Conservation (phyloP, 92 coral and sea anemone genomes). For the Heliopora coerulea region DNA sequence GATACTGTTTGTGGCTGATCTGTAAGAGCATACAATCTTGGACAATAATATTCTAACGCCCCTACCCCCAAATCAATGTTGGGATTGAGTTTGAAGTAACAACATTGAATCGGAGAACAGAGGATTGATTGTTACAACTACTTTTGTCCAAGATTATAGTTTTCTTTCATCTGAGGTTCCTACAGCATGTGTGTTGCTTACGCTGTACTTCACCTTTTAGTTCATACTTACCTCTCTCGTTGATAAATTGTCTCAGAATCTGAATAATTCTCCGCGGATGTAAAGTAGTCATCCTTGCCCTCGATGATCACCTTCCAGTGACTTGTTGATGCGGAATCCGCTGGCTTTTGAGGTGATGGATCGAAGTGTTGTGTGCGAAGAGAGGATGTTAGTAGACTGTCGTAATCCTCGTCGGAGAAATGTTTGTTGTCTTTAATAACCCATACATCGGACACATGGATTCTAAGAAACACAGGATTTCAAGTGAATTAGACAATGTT, state of each 20-base stretch:
- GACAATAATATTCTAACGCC: too few relatives aligned
- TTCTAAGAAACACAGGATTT: constrained; percentile 30
- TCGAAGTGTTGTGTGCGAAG: constrained; percentile 22
- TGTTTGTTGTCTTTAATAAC: constrained; percentile 73
- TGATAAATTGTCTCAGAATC: constrained; percentile 5
- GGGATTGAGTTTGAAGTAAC: too few relatives aligned
- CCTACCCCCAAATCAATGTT: too few relatives aligned
- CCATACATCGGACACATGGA: constrained; percentile 69
- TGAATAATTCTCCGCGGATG: not conserved
- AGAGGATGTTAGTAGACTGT: constrained; percentile 13
- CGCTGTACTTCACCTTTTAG: too few relatives aligned
- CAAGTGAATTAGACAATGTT: not conserved
- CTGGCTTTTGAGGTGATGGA: not conserved
- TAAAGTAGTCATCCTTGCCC: constrained; percentile 22
- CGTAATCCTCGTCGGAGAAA: constrained; percentile 44
- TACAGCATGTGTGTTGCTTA: too few relatives aligned
- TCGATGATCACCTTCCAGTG: not conserved
- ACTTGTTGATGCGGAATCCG: not conserved
- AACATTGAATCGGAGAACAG: too few relatives aligned
- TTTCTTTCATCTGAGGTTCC: too few relatives aligned
- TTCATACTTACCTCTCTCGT: constrained; percentile 18
- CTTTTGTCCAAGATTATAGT: too few relatives aligned
- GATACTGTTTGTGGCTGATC: too few relatives aligned
- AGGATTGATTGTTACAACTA: too few relatives aligned
- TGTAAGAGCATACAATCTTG: too few relatives aligned